Percentiles rank a stretch among this genome's conserved stretches.
phyloP scores from a whole-genome alignment of 2,888 invertebrate genomes.

The Dusona sp. region DNA sequence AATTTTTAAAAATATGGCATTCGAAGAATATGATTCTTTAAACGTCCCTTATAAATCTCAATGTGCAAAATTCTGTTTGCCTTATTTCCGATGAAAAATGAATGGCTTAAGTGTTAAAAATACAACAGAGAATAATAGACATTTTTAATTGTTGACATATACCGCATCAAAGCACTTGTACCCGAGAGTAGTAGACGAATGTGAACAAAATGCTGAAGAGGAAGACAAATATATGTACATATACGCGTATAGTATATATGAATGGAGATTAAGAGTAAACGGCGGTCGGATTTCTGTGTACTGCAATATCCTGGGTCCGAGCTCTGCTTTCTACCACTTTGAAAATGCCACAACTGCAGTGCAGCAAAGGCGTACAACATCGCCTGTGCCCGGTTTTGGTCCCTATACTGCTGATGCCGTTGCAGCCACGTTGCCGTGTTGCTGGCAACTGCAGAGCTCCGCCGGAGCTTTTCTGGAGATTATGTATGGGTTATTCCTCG shows the following conservation, averaged over 20 bases:
- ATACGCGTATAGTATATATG: slow-evolving; percentile 1
- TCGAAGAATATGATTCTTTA: no score
- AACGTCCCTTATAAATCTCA: no score
- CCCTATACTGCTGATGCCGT: slow-evolving; percentile 47
- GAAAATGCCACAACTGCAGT: slow-evolving; percentile 72
- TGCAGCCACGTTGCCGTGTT: slow-evolving; percentile 54
- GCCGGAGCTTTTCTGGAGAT: slow-evolving; percentile 50
- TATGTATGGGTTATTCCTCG: slow-evolving; percentile 41
- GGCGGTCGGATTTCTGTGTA: slow-evolving; percentile 61
- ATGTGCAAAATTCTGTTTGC: no score
- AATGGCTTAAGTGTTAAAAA: neutral
- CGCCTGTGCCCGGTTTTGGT: slow-evolving; percentile 36
- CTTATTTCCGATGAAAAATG: neutral
- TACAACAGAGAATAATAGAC: neutral
- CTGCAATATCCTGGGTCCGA: slow-evolving; percentile 58
- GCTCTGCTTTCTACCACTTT: slow-evolving; percentile 66
- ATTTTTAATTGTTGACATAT: neutral
- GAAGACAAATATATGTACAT: neutral
- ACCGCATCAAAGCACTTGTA: slow-evolving; percentile 15
- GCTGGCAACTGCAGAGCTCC: slow-evolving; percentile 65
- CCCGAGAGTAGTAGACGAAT: slow-evolving; percentile 43
- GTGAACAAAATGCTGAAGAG: slow-evolving; percentile 32
- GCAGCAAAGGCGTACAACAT: slow-evolving; percentile 68
- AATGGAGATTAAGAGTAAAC: slow-evolving; percentile 31
- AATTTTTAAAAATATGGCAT: neutral